Percentiles rank a stretch among this genome's conserved stretches.
Evolutionary conservation across 2,113 vertebrate species (phyloP).

Genomic region (Tretioscincus oriximinensis): DNA sequence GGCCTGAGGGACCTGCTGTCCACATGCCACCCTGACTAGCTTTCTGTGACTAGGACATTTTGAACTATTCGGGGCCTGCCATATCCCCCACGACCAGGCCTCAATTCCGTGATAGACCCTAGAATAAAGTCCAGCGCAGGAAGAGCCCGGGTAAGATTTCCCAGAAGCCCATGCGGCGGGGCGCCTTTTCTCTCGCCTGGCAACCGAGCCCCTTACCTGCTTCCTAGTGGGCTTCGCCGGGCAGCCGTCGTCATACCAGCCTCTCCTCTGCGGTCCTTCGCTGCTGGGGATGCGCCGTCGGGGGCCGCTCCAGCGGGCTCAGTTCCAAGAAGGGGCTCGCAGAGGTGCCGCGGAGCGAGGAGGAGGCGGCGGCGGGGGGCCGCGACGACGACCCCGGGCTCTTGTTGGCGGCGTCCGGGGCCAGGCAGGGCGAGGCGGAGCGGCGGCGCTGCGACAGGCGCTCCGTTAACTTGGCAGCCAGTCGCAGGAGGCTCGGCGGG

Average conservation of each 20-base stretch:
- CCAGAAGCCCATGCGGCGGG: too few species aligned
- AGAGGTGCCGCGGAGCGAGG: background rate
- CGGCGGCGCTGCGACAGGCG: constrained; percentile 26
- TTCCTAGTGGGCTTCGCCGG: too few species aligned
- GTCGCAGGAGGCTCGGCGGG: background rate
- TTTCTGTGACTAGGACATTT: too few species aligned
- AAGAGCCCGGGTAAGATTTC: too few species aligned
- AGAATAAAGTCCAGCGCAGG: background rate
- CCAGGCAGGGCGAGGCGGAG: background rate
- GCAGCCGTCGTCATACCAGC: constrained; percentile 11
- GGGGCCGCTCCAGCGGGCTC: background rate
- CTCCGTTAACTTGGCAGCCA: constrained; percentile 13
- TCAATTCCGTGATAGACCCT: background rate
- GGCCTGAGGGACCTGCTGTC: too few species aligned
- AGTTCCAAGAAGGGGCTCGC: background rate
- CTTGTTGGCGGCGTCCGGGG: background rate
- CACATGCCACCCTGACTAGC: too few species aligned
- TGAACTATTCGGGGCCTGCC: too few species aligned
- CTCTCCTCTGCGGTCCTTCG: background rate
- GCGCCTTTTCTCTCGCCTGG: too few species aligned
- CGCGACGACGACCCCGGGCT: background rate
- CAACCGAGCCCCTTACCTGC: background rate
- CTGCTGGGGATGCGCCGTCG: background rate
- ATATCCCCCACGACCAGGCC: too few species aligned
- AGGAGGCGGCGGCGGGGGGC: background rate